Evolutionary conservation across 2,113 vertebrate species (phyloP), one percentile per base, ranked within the genome.

Genomic region (Arizona elegans): DNA sequence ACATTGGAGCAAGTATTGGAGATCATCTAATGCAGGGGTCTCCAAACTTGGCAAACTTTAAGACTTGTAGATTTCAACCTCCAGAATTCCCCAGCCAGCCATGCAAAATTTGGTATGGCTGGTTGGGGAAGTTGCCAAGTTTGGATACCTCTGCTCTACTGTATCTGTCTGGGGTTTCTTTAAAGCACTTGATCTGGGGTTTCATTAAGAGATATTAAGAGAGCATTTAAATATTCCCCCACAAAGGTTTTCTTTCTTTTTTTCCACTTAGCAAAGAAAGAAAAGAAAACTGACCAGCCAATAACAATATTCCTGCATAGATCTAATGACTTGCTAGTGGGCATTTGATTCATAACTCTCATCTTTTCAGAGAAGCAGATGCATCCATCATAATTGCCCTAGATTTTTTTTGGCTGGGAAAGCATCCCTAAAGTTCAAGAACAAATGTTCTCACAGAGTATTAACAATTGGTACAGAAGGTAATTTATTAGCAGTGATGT

Each of bases 311-410:
- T 95, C 81, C 9, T 70, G 24, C 54, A 33, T 9, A 93, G 89
- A 88, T 90, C 43, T 88, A 55, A 88, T 89, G 88, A 5, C n/a
- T 94, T 96, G 87, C 43, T 62, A 94, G n/a, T 58, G n/a, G 70
- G 10, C 0, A 0, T 93, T 95, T 94, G 59, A 93, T 93, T 91
- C 15, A 92, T 92, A 93, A 94, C 24, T 9, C 3, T 95, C 8
- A 91, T 94, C 94, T 93, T 95, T 24, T 38, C 2, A 88, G 53
- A 93, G 93, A 88, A 87, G 33, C 55, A 93, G 89, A 93, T 88
- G 10, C 47, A 94, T 94, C 86, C 21, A 92, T 93, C 65, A 91
- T 90, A 94, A 95, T 92, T 94, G 89, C 24, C 91, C 11, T 7
- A 33, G 33, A 81, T 81, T 3, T 94, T 94, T 21, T 21, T 90